A percentile compares a stretch with the other conserved stretches of the same genome.
Evolutionary conservation across 1,140 invertebrate species (phyloP).

Genomic region (Polypedilum vanderplanki): DNA sequence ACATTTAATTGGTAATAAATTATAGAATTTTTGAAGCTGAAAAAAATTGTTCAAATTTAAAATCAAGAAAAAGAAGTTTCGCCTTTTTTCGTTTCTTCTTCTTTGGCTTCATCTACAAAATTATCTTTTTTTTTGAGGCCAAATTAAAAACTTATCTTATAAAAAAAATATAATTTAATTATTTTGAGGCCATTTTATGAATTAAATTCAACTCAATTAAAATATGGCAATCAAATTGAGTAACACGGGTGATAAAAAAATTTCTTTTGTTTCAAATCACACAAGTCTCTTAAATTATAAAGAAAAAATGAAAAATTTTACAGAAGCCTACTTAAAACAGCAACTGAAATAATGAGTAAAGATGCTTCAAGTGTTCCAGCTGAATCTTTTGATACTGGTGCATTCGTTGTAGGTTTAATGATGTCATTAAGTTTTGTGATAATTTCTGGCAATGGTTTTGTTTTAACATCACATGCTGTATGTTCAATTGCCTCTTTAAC

Average conservation of each 20-base stretch:
- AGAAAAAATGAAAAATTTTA: slow-evolving; percentile 16
- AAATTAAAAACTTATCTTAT: no score
- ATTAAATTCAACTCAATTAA: neutral
- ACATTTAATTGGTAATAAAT: no score
- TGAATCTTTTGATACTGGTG: neutral
- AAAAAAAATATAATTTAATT: no score
- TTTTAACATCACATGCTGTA: slow-evolving; percentile 55
- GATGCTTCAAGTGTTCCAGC: neutral
- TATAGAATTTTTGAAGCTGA: no score
- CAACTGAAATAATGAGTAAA: neutral
- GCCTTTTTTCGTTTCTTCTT: no score
- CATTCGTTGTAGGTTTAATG: slow-evolving; percentile 32
- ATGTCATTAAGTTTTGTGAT: slow-evolving; percentile 47
- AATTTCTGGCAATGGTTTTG: slow-evolving; percentile 47
- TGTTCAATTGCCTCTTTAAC: slow-evolving; percentile 59
- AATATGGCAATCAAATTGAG: neutral
- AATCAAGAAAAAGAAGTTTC: no score
- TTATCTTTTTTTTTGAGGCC: neutral
- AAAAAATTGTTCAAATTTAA: no score
- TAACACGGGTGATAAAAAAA: no score
- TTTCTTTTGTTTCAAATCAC: neutral
- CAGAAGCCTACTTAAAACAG: neutral
- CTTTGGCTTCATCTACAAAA: neutral
- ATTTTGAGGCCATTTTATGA: no score
- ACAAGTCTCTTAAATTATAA: neutral